Base-by-base conservation (phyloP, 1,140 invertebrate genomes). In the Rhizoglyphus robini region DNA sequence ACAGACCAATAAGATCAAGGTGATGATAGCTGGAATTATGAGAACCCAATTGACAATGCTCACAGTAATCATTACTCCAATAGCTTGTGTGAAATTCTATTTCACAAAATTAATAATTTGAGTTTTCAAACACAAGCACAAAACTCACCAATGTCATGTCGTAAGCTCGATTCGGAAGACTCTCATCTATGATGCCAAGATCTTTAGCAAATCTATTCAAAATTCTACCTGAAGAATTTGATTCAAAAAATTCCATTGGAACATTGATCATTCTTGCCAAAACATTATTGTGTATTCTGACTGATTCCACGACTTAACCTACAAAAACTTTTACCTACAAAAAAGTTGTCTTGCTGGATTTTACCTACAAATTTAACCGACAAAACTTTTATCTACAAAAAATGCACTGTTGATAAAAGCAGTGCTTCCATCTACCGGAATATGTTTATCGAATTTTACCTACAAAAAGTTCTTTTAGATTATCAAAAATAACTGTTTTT, bases 221-320 rank as follows among this genome's bases (percentile, higher is more conserved):
- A 57, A 71, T 59, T 51, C 70, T 60, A 20, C 69, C 80, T 54
- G 83, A 82, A 2, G 87, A 84, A 74, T 94, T 93, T 8, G 83
- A 84, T 68, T 90, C 89, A 75, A 94, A 95, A 75, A 94, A 94
- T 13, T 81, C 79, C 81, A 93, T 90, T 0, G 84, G 86, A 0
- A 87, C 84, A 4, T 84, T 79, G 29, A 90, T 82, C 1, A 96
- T 82, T 51, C 83, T 84, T 5, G 77, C 75, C 71, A 94, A 93
- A 84, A 95, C 90, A 5, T 74, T 77, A 71, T 92, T 86, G 71
- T 95, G 91, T 2, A 90, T 48, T 11, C 93, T 84, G 94, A 90
- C 5, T 74, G 77, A 72, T 93, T 86, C 71, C 95, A 91, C 1
- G 90, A 77, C 30, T n/a, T n/a, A n/a, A n/a, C n/a, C n/a, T n/a